Evolutionary conservation across 2,797 vertebrate genomes (phyloP).

Genomic region (Eulemur coronatus): DNA sequence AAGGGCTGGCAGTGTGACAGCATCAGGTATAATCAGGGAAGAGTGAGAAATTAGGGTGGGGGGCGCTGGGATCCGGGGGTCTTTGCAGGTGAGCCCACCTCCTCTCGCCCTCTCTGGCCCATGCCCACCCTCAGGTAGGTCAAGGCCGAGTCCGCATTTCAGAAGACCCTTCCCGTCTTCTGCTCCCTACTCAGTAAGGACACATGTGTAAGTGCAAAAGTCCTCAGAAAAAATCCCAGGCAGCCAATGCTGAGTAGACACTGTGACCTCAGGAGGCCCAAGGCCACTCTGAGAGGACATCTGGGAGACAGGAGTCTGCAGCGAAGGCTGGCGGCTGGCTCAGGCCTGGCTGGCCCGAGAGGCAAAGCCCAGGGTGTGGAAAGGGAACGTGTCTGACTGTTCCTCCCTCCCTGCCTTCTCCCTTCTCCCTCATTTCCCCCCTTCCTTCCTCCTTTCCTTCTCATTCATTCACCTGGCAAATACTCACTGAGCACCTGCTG

Average conservation of each 20-base stretch:
- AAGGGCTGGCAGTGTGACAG: background rate
- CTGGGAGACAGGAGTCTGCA: background rate
- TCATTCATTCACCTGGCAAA: background rate
- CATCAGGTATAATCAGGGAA: background rate
- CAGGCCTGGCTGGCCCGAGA: accelerated
- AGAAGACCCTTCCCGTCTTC: background rate
- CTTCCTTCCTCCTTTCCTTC: no score
- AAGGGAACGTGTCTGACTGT: background rate
- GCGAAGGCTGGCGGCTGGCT: background rate
- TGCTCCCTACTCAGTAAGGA: no score
- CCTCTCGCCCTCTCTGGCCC: background rate
- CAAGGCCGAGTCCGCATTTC: background rate
- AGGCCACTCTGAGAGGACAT: background rate
- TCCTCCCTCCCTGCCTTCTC: background rate
- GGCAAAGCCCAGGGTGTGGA: background rate
- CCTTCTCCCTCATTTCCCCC: background rate
- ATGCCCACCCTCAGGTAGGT: background rate
- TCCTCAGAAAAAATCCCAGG: background rate
- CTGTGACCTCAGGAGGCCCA: background rate
- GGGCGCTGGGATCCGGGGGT: background rate
- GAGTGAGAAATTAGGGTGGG: no score
- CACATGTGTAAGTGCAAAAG: no score
- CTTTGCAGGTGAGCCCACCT: background rate
- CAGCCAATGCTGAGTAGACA: background rate
- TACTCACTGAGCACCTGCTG: background rate